Base-by-base conservation (phyloP, 2,888 invertebrate species). In the Macaria notata region DNA sequence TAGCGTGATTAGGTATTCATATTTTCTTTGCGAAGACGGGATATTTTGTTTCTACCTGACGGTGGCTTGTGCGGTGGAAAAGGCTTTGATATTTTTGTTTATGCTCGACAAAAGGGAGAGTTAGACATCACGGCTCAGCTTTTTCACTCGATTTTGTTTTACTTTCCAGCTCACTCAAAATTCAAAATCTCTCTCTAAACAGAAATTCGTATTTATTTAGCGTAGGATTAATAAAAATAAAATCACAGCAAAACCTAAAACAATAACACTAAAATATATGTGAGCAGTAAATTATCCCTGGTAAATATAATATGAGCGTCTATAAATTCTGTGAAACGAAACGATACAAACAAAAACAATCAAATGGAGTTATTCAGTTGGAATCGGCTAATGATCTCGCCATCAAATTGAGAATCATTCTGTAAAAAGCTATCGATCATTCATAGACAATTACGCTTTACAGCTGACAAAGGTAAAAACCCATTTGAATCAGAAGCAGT, bases 391-490 rank as follows among this genome's bases (percentile, higher is more conserved):
- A 50, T 47, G 43, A 47, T 47, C 54, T 19, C 9, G 30, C n/a
- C 41, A 46, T 42, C 56, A 55, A 61, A 62, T 61, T 52, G 55
- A 52, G 33, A 56, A 56, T 50, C 55, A 51, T 38, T 33, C 41
- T 46, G 51, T 52, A 31, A 47, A 44, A 45, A 19, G 44, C 41
- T 48, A 53, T 54, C 48, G 56, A 51, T 56, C 36, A 52, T 48
- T 52, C 52, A 54, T 56, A 56, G 62, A 62, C 59, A 65, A 61
- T 62, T 59, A 59, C 49, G 49, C 43, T 58, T 54, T 48, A 41
- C 41, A 47, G 31, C 45, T 41, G 50, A 54, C 59, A 59, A 55
- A 62, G 56, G 61, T 63, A 58, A 56, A 62, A 64, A 56, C 53
- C 46, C 42, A 53, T 60, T 56, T 54, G 45, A 58, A 53, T 54